Conservation (phyloP, 2,797 vertebrate species). For the Girardinus metallicus region DNA sequence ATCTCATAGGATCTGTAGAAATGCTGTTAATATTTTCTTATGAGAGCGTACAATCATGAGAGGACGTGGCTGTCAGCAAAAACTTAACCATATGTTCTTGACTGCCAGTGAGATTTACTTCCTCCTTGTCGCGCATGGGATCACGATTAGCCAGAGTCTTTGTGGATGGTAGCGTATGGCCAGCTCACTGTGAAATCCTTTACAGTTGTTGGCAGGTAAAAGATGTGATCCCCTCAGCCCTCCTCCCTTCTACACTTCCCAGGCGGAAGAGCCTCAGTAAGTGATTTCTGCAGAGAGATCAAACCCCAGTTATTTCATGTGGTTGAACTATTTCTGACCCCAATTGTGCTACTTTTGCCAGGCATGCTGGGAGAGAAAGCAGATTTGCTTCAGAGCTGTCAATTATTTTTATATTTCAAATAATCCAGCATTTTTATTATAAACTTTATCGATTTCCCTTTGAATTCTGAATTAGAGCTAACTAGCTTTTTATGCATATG, state of each 20-base stretch:
- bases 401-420: neutral
- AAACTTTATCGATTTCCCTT: neutral
- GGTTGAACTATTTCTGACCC: constrained; percentile 68
- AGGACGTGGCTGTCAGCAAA: constrained; percentile 38
- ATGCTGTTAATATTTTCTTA: constrained; percentile 54
- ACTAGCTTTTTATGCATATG: too few species aligned
- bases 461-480: too few species aligned
- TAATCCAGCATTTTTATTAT: neutral
- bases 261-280: constrained; percentile 46
- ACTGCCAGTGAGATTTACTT: constrained; percentile 65
- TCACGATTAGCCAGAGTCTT: constrained; percentile 64
- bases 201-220: constrained; percentile 69
- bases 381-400: constrained; percentile 55
- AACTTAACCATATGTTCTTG: constrained; percentile 55
- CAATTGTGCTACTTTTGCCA: constrained; percentile 54
- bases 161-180: constrained; percentile 54
- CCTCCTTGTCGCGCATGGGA: constrained; percentile 55
- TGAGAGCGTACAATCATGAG: constrained; percentile 44
- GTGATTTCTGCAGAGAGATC: constrained; percentile 61
- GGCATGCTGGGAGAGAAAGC: constrained; percentile 62
- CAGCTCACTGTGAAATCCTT: constrained; percentile 65
- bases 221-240: constrained; percentile 46
- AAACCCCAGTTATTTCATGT: constrained; percentile 74
- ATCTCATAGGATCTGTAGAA: constrained; percentile 42
- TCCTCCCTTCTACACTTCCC: constrained; percentile 12